phyloP scores from a whole-genome alignment of 2,888 invertebrate species.

The Himalopsyche anomala region DNA sequence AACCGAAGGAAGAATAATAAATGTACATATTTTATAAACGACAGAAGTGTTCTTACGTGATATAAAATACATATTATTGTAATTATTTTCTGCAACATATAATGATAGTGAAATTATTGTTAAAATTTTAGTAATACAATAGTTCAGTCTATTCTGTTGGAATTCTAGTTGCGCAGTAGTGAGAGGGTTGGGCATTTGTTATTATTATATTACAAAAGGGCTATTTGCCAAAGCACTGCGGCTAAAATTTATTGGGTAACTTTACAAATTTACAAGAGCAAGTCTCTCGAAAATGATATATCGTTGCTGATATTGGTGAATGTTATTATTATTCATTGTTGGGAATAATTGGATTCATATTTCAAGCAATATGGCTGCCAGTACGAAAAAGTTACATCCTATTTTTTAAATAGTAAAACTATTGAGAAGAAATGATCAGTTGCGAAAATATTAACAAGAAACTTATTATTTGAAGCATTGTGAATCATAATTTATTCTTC shows the following conservation, averaged over 20 bases:
- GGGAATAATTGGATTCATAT: too few relatives aligned
- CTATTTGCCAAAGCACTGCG: slow-evolving; percentile 7
- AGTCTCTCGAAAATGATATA: slow-evolving; percentile 16
- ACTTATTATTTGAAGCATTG: too few relatives aligned
- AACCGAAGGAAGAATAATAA: too few relatives aligned
- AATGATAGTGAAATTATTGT: too few relatives aligned
- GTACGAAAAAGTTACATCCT: neutral
- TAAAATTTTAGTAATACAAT: neutral
- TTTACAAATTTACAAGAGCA: slow-evolving; percentile 17
- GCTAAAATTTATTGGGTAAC: slow-evolving; percentile 21
- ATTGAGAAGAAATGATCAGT: too few relatives aligned
- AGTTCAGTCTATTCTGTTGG: neutral
- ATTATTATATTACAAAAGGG: slow-evolving; percentile 38
- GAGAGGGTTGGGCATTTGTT: slow-evolving; percentile 18
- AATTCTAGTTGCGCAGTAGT: neutral
- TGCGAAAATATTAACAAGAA: too few relatives aligned
- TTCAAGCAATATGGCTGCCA: neutral
- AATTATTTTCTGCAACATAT: too few relatives aligned
- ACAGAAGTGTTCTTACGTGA: too few relatives aligned
- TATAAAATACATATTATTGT: too few relatives aligned
- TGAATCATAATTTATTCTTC: too few relatives aligned
- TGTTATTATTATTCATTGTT: too few relatives aligned
- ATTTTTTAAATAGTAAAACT: neutral
- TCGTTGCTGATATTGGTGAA: neutral
- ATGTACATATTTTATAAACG: too few relatives aligned